Base-by-base conservation (phyloP, 2,888 invertebrate species). In the Yponomeuta cagnagella region DNA sequence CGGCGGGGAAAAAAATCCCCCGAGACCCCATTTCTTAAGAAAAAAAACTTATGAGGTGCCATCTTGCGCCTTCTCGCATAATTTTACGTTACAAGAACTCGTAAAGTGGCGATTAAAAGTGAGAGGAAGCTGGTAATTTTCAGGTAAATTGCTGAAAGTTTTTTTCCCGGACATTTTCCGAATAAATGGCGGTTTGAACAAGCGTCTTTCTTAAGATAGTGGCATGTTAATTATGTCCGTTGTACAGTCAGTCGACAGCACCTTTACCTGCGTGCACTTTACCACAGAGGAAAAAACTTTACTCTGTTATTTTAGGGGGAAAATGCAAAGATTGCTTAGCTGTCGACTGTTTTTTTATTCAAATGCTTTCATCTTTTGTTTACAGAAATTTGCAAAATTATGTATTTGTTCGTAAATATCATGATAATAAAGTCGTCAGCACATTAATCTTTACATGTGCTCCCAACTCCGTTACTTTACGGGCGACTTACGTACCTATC, bases 81-180 rank as follows among this genome's bases (percentile, higher is more conserved):
- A 65, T 65, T 65, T 65, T 9, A 33, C 65, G 65, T 30, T 33
- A 30, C 5, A 15, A 15, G 31, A 65, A 65, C 65, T 65, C 65
- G 31, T 30, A 65, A 65, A 65, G 65, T 30, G 65, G 31, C 65
- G 31, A 65, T 67, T 67, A 67, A 33, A 43, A 67, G 67, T 58
- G 52, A 15, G 52, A 15, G 15, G 15, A 15, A 58, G 52, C 15
- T 15, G 52, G 52, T 58, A 58, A 58, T 58, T 43, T 58, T 58
- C 52, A 58, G 52, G 52, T 58, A 12, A 58, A 58, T 58, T 58
- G 52, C 52, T 58, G 3, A 15, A 58, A 58, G 15, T 15, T 12
- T 58, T 58, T 58, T 58, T 58, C 8, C 52, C 12, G 52, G 52
- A 58, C 52, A 58, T 1, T 58, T 58, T 58, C 2, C 15, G 52